Evolutionary conservation across 2,113 vertebrate species (phyloP).

Genomic region (mouse (Mus musculus)): GRCm39 chr1:89936001-89936500

Average conservation of each 20-base stretch:
- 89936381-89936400: accelerated
- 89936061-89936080: accelerated
- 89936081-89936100: not conserved
- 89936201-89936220: accelerated
- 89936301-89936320: too few relatives aligned
- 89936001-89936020: not conserved
- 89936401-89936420: not conserved
- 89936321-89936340: accelerated
- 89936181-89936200: accelerated
- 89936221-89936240: accelerated
- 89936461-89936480: accelerated
- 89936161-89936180: not conserved
- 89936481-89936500: not conserved
- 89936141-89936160: not conserved
- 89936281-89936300: not conserved
- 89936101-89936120: not conserved
- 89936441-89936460: accelerated
- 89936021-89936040: accelerated
- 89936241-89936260: not conserved
- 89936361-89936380: accelerated
- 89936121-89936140: not conserved
- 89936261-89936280: not conserved
- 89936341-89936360: not conserved
- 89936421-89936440: accelerated
- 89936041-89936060: accelerated